Evolutionary conservation across 1,140 invertebrate species (phyloP).

Genomic region (Drosophila sechellia): DNA sequence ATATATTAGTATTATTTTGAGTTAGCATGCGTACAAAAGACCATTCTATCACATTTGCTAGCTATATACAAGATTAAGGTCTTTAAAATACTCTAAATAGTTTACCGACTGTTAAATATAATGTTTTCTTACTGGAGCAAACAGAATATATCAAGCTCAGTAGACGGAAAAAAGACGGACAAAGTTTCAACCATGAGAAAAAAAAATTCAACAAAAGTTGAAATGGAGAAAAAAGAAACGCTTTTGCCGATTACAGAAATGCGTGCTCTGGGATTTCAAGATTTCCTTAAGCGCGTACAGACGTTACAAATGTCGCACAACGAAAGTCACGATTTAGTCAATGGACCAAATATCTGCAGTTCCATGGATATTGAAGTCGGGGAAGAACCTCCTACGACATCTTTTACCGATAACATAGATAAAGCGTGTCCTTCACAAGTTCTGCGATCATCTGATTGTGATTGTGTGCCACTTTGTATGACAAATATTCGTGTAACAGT

Average conservation of each 20-base stretch:
- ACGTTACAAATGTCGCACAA: conserved; percentile 64
- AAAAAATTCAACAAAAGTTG: not conserved
- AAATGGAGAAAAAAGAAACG: not conserved
- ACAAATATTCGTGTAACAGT: conserved; percentile 85
- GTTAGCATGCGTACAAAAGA: conserved; percentile 15
- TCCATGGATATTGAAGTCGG: conserved; percentile 56
- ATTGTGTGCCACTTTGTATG: conserved; percentile 3
- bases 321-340: not conserved
- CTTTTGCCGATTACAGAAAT: conserved; percentile 9
- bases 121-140: conserved; percentile 74
- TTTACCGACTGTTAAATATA: conserved; percentile 1
- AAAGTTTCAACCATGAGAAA: not conserved
- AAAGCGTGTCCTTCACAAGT: not conserved
- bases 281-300: conserved; percentile 63
- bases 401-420: conserved; percentile 46
- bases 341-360: not conserved
- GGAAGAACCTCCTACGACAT: conserved; percentile 51
- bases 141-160: conserved; percentile 20
- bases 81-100: conserved; percentile 13
- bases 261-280: conserved; percentile 61
- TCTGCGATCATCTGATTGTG: not conserved
- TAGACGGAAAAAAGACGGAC: not conserved
- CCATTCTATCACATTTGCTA: conserved; percentile 11
- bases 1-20: conserved; percentile 3
- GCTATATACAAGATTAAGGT: conserved; percentile 59